Conservation (phyloP, 2,113 vertebrate species). For the Clarias batrachus region DNA sequence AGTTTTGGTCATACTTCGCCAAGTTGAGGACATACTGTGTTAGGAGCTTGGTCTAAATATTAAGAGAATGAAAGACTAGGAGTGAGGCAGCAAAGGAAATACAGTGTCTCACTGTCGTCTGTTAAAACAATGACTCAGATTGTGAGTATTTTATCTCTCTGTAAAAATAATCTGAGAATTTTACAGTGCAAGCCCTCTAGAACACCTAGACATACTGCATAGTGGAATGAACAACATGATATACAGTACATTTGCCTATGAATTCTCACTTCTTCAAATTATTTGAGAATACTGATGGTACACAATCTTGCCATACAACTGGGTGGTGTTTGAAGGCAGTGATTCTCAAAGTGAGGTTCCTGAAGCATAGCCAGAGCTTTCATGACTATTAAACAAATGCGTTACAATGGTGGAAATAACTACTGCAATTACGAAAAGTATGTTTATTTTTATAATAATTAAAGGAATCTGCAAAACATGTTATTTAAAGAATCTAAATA, state of each 20-base stretch:
- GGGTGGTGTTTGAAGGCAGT: background rate
- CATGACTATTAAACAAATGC: background rate
- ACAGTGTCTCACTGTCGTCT: background rate
- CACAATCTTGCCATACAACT: background rate
- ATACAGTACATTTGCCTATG: background rate
- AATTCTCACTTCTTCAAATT: background rate
- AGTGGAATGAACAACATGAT: background rate
- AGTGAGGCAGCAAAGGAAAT: background rate
- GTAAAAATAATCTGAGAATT: background rate
- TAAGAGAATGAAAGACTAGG: constrained; percentile 1
- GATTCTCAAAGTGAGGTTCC: background rate
- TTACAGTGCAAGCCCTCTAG: background rate
- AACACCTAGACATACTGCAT: background rate
- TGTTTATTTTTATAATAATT: background rate
- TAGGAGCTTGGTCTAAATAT: constrained; percentile 88
- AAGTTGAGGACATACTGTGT: constrained; percentile 97
- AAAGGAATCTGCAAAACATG: background rate
- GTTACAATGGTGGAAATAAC: background rate
- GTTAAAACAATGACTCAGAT: constrained; percentile 21
- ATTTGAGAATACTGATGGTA: background rate
- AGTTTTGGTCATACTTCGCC: constrained; percentile 98
- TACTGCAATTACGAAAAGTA: background rate
- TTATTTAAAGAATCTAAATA: background rate
- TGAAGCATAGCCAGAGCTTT: background rate
- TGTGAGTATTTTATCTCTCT: background rate